Percentiles rank a stretch among this genome's conserved stretches.
phyloP scores from a whole-genome alignment of 2,888 invertebrate species.

The Heliothis peltigera region DNA sequence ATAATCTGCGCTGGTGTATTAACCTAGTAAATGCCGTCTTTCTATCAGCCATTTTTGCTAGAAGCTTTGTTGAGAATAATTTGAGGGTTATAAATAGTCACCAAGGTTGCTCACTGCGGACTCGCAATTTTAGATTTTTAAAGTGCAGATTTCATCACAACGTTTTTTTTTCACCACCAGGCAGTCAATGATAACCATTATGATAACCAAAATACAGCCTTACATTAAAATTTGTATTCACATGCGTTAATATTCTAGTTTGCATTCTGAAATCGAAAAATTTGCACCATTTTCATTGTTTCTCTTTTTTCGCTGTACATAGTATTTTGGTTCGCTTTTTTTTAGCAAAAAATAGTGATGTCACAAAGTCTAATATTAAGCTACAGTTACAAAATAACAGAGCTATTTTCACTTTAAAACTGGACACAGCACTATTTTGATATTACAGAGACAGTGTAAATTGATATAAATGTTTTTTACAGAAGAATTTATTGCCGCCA shows the following conservation, averaged over 20 bases:
- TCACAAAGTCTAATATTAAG: constrained; percentile 7
- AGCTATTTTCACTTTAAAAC: constrained; percentile 42
- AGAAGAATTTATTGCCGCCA: constrained; percentile 36
- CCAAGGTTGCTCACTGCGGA: no score
- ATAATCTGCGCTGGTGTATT: no score
- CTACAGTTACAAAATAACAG: constrained; percentile 9
- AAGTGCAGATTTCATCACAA: no score
- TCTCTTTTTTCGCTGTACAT: background rate
- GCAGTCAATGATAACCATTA: no score
- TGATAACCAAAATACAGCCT: no score
- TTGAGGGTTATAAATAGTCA: no score
- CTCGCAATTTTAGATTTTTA: no score
- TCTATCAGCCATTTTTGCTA: no score
- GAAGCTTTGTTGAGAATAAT: no score
- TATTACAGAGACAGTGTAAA: constrained; percentile 44
- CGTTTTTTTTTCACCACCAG: no score
- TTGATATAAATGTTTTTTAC: constrained; percentile 41
- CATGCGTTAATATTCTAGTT: background rate
- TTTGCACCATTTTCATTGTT: background rate
- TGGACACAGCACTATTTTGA: constrained; percentile 27
- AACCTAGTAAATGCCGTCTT: no score
- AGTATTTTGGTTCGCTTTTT: background rate
- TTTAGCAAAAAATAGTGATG: constrained; percentile 1
- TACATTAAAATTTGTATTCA: no score
- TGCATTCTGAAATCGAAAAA: constrained; percentile 1